These are phyloP conservation scores for Eustalomyia histrio DNA, from an alignment of 2,888 invertebrate species.

Conservation along the genomic window DNA sequence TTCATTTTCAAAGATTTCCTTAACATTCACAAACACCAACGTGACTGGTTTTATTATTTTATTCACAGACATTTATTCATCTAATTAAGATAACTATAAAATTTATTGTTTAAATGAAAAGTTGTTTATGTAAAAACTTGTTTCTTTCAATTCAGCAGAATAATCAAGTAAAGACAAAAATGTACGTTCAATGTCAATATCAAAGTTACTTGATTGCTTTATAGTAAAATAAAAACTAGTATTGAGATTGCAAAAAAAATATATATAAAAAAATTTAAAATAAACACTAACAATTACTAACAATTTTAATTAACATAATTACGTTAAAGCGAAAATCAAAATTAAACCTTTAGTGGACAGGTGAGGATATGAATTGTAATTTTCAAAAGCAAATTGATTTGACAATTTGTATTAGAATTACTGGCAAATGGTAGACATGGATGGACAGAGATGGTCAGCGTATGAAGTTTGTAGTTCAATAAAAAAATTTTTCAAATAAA, in stretches of 20 bases:
- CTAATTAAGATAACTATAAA: not conserved
- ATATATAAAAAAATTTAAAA: not conserved
- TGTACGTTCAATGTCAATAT: slow-evolving; percentile 39
- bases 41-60: not conserved
- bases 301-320: not conserved
- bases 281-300: not conserved
- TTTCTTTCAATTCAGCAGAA: not conserved
- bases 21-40: not conserved
- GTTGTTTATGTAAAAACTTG: not conserved
- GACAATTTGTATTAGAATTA: too few relatives aligned
- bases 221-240: not conserved
- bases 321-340: too few relatives aligned
- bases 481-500: too few relatives aligned
- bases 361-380: too few relatives aligned
- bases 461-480: too few relatives aligned
- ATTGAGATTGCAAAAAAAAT: not conserved
- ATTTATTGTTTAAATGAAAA: not conserved
- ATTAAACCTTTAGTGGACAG: too few relatives aligned
- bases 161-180: not conserved
- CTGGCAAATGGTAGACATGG: too few relatives aligned
- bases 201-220: slow-evolving; percentile 4
- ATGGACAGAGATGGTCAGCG: too few relatives aligned
- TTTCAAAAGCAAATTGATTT: too few relatives aligned
- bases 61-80: not conserved
- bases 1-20: not conserved